A percentile compares a stretch with the other conserved stretches of the same genome.
Conservation (phyloP, 1,140 invertebrate genomes). For the Megalonaias nervosa region DNA sequence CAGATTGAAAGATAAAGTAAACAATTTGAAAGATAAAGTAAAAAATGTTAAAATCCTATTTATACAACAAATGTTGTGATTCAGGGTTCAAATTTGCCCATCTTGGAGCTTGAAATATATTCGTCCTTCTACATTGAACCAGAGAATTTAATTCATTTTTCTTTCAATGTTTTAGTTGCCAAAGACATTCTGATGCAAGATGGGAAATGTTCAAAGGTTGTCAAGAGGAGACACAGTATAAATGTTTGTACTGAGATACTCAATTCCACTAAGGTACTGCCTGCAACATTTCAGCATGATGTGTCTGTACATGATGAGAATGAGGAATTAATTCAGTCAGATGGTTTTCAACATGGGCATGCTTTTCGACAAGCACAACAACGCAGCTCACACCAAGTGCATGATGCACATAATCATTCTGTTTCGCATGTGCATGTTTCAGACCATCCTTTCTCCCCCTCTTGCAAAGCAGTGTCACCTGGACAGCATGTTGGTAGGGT, state of each 20-base stretch:
- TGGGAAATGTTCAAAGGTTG: slow-evolving; percentile 1
- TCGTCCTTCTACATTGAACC: neutral
- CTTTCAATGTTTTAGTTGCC: slow-evolving; percentile 18
- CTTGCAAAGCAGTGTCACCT: too few species aligned
- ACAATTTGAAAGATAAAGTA: too few species aligned
- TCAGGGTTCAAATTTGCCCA: too few species aligned
- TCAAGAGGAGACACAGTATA: slow-evolving; percentile 24
- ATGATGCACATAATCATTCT: too few species aligned
- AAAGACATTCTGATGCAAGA: slow-evolving; percentile 15
- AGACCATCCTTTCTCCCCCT: too few species aligned
- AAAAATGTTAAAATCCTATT: too few species aligned
- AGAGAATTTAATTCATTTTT: neutral
- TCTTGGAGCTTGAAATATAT: too few species aligned
- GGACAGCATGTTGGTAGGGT: too few species aligned
- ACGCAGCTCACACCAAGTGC: too few species aligned
- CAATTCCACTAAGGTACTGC: slow-evolving; percentile 25
- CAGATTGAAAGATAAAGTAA: too few species aligned
- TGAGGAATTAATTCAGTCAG: slow-evolving; percentile 2
- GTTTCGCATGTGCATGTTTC: too few species aligned
- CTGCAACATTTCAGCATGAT: slow-evolving; percentile 26
- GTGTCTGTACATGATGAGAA: slow-evolving; percentile 14
- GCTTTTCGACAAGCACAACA: neutral
- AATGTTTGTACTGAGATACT: slow-evolving; percentile 22
- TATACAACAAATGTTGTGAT: too few species aligned
- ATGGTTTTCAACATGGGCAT: slow-evolving; percentile 17